Evolutionary conservation across 2,113 vertebrate species (phyloP), one percentile per base, ranked within the genome.

Genomic region (Coryphaenoides rupestris): DNA sequence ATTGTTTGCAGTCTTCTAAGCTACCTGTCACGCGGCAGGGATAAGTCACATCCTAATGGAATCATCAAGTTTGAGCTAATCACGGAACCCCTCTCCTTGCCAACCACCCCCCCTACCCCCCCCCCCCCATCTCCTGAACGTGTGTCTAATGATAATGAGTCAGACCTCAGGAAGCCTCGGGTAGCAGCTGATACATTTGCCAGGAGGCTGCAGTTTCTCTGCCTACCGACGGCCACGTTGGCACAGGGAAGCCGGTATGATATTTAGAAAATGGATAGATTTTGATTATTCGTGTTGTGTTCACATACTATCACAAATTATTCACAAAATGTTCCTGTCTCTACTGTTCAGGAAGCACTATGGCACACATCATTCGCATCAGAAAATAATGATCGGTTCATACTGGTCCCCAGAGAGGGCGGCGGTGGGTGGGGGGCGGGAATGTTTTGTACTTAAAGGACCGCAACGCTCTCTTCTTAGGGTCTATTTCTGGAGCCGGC

Each of bases 141-240:
- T 40, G 33, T 40, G 33, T 58, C 24, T 21, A n/a, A 70, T 52
- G 67, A 57, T 16, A 74, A 66, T 81, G 81, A 87, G 64, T 88
- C 79, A 83, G 0, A 52, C 57, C 24, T 21, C 26, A 74, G 76
- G 82, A 84, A 81, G 72, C 55, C 3, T 47, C 7, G 49, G 21
- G 63, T 58, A 81, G 78, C 70, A 70, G 33, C 55, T 28, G 33
- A 65, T 66, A 23, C 26, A 16, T 69, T 66, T 74, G 19, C 40
- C 60, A 28, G 55, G 3, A 19, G 22, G 19, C 21, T 2, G 14
- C 47, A 33, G 19, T 19, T 19, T 10, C 33, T 58, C 52, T 24
- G 16, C 33, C 28, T 0, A 17, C 47, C 17, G 58, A 52, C 65
- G 5, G 19, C 33, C 33, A 40, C 33, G 13, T 6, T 40, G 33